Evolutionary conservation across 1,140 invertebrate genomes (phyloP).

Genomic region (Aphaenogaster floridana): DNA sequence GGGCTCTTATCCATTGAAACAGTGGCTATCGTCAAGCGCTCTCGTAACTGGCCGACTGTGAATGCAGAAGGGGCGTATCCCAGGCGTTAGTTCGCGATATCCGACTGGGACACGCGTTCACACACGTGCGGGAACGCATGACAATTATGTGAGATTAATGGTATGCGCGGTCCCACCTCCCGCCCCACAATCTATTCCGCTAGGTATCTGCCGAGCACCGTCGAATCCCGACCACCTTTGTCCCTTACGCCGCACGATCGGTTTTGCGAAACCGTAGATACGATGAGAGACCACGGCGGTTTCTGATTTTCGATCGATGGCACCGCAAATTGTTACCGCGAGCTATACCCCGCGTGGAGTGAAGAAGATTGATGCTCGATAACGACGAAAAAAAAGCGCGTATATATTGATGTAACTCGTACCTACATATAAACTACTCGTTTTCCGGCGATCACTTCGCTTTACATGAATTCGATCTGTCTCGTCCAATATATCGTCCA

Average conservation of each 20-base stretch:
- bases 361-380: conserved; percentile 44
- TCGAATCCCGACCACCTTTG: conserved; percentile 46
- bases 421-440: not conserved
- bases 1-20: conserved; percentile 57
- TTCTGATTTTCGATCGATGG: conserved; percentile 52
- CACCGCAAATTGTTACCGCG: conserved; percentile 34
- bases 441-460: not conserved
- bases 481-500: not conserved
- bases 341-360: conserved; percentile 15
- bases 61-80: conserved; percentile 42
- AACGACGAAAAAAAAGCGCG: not conserved
- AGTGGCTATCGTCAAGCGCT: conserved; percentile 28
- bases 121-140: conserved; percentile 23
- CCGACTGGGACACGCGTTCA: conserved; percentile 21
- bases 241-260: conserved; percentile 40
- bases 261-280: conserved; percentile 13
- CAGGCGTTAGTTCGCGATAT: conserved; percentile 45
- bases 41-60: conserved; percentile 30
- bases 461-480: not conserved
- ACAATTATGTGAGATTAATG: conserved; percentile 66
- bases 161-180: conserved; percentile 3
- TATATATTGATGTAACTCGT: not conserved
- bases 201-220: conserved; percentile 1
- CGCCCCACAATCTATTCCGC: not conserved
- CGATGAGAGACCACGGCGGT: conserved; percentile 28